A percentile compares a stretch with the other conserved stretches of the same genome.
Evolutionary conservation across 2,888 invertebrate species (phyloP).

Genomic region (Actias luna): DNA sequence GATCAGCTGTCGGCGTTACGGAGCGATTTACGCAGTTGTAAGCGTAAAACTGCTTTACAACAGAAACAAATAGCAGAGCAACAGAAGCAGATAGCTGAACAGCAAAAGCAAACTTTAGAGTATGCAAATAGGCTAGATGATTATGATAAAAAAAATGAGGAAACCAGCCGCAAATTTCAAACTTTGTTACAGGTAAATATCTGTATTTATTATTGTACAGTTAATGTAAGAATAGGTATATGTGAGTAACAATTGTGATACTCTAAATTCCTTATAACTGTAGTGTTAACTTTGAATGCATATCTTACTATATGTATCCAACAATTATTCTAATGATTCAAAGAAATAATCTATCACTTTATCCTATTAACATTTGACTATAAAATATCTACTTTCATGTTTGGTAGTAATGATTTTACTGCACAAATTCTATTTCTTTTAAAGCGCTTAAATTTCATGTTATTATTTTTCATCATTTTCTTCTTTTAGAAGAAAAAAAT

Average conservation of each 20-base stretch:
- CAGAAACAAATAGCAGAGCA: slow-evolving; percentile 92
- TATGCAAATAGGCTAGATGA: slow-evolving; percentile 93
- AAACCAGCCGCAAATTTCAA: slow-evolving; percentile 93
- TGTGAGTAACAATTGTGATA: neutral
- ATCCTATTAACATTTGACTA: no score
- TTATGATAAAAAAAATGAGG: slow-evolving; percentile 95
- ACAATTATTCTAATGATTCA: no score
- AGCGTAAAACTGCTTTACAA: slow-evolving; percentile 91
- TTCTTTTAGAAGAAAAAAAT: no score
- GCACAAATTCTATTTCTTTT: no score
- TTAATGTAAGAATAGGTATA: neutral
- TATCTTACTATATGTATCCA: no score
- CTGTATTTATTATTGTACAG: neutral
- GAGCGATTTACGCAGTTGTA: slow-evolving; percentile 89
- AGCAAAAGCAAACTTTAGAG: slow-evolving; percentile 88
- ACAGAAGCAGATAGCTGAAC: slow-evolving; percentile 86
- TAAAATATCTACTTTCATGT: no score
- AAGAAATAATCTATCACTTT: no score
- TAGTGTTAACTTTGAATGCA: no score
- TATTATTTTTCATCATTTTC: no score
- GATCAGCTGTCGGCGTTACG: slow-evolving; percentile 90
- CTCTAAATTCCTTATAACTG: no score
- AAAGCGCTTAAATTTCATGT: no score
- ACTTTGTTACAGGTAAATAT: slow-evolving; percentile 87
- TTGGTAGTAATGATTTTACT: no score